These are phyloP conservation scores for Caenorhabditis sinica DNA, from an alignment of 2,888 invertebrate genomes.

Conservation along the genomic window DNA sequence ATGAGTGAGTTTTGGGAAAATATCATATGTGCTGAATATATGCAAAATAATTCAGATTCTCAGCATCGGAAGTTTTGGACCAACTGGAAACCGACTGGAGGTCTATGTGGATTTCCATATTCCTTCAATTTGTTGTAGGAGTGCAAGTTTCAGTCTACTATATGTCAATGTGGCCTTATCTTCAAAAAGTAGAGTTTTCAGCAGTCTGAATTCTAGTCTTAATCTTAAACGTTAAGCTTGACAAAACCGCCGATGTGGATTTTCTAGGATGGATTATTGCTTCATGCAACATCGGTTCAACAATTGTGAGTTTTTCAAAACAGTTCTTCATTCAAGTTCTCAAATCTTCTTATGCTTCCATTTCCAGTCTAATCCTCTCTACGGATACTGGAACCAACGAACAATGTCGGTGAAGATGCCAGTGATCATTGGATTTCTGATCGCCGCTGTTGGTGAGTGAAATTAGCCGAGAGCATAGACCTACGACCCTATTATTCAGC, in stretches of 20 bases:
- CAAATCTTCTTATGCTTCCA: too few relatives aligned
- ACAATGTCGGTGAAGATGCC: conserved; percentile 67
- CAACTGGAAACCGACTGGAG: conserved; percentile 63
- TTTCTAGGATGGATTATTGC: conserved; percentile 56
- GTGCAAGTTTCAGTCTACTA: conserved; percentile 66
- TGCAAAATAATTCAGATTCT: conserved; percentile 27
- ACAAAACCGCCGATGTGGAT: conserved; percentile 51
- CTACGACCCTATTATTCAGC: conserved; percentile 1
- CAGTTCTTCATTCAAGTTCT: too few relatives aligned
- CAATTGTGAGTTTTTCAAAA: conserved; percentile 39
- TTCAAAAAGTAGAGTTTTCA: conserved; percentile 35
- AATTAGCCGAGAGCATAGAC: background rate
- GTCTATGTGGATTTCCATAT: conserved; percentile 66
- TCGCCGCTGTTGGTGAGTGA: conserved; percentile 46
- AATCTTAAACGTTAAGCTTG: conserved; percentile 21
- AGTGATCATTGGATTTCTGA: conserved; percentile 60
- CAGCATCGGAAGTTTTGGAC: conserved; percentile 38
- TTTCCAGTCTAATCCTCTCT: conserved; percentile 67
- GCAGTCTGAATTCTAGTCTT: too few relatives aligned
- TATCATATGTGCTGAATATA: too few relatives aligned
- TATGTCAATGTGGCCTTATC: conserved; percentile 69
- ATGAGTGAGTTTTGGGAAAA: conserved; percentile 44
- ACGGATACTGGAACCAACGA: conserved; percentile 70
- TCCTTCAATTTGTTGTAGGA: conserved; percentile 64
- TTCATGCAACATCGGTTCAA: conserved; percentile 48